Percentiles rank a stretch among this genome's conserved stretches.
phyloP scores from a whole-genome alignment of 2,888 invertebrate species.

The Heliconius ismenius region DNA sequence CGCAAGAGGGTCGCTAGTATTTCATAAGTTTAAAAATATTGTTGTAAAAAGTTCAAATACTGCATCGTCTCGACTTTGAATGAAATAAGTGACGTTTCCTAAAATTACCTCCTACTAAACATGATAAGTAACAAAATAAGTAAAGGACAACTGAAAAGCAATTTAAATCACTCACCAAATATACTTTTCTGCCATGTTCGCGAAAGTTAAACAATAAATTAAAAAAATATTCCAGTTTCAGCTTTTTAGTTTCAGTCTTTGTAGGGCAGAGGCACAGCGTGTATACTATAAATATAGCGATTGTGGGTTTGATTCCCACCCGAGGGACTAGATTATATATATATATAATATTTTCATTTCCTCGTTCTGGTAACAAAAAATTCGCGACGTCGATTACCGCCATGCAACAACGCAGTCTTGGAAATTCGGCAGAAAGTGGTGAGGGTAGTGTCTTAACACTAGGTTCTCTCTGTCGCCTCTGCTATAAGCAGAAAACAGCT shows the following conservation, averaged over 20 bases:
- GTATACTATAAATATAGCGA: background rate
- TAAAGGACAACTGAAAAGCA: background rate
- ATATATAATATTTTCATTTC: background rate
- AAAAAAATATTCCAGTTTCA: too few relatives aligned
- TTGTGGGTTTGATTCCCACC: background rate
- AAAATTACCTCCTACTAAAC: background rate
- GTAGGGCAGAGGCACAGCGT: background rate
- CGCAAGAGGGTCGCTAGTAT: too few relatives aligned
- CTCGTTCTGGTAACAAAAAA: background rate
- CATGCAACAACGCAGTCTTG: too few relatives aligned
- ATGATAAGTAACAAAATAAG: background rate
- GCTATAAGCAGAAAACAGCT: too few relatives aligned
- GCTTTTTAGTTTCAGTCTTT: background rate
- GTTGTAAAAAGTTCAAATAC: background rate
- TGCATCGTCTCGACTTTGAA: background rate
- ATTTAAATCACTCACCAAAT: background rate
- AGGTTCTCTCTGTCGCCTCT: too few relatives aligned
- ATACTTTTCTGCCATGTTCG: background rate
- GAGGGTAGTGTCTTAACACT: background rate
- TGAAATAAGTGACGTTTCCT: background rate
- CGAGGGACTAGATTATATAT: background rate
- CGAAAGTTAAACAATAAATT: too few relatives aligned
- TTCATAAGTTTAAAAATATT: background rate
- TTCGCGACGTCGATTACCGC: too few relatives aligned
- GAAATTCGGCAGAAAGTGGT: background rate